Percentiles rank a stretch among this genome's conserved stretches.
These are phyloP conservation scores for Poicephalus meyeri DNA, from an alignment of 2,113 vertebrate species.

Conservation along the genomic window DNA sequence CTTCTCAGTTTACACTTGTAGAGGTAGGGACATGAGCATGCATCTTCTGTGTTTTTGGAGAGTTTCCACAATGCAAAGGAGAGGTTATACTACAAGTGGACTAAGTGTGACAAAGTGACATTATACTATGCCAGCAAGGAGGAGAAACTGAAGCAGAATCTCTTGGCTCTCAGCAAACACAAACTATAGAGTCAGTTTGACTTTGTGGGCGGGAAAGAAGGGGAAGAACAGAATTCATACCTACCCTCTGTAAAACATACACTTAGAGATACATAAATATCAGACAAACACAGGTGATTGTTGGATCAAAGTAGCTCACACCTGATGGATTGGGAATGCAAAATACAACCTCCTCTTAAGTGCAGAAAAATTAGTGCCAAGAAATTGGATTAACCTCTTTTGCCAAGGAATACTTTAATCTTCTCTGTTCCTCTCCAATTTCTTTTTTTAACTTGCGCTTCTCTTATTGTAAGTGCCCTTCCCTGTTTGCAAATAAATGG, in stretches of 20 bases:
- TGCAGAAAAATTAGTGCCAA: slow-evolving; percentile 14
- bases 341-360: slow-evolving; percentile 7
- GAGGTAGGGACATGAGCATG: not conserved
- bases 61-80: slow-evolving; percentile 9
- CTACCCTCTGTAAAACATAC: not conserved
- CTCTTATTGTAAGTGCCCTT: not conserved
- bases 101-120: slow-evolving; percentile 23
- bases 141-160: not conserved
- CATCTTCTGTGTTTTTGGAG: slow-evolving; percentile 4
- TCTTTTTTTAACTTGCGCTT: not conserved
- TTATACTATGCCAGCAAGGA: not conserved
- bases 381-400: slow-evolving; percentile 45
- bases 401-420: slow-evolving; percentile 33
- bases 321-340: slow-evolving; percentile 1
- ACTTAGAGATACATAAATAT: not conserved
- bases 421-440: not conserved
- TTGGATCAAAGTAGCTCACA: not conserved
- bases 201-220: not conserved
- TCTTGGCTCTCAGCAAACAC: not conserved
- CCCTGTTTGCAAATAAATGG: slow-evolving; percentile 40
- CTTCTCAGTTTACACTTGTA: slow-evolving; percentile 46
- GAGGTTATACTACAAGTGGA: not conserved
- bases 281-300: not conserved
- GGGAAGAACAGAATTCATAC: not conserved
- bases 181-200: not conserved